Conservation (phyloP, 2,888 invertebrate genomes). For the Drosophila barbarae region DNA sequence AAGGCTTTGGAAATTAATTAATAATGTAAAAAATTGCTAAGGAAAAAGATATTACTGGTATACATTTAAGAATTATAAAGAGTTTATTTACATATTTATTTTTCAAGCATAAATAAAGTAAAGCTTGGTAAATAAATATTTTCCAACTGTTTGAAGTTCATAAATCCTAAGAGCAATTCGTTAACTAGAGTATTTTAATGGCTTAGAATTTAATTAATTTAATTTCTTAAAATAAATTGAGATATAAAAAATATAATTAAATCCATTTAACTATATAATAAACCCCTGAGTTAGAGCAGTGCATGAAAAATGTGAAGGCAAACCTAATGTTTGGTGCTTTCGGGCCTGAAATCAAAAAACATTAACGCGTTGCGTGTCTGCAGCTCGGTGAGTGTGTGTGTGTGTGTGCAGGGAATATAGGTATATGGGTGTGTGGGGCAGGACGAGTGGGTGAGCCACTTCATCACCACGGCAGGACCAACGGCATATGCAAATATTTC, state of each 20-base stretch:
- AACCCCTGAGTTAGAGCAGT: conserved; percentile 1
- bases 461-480: conserved; percentile 46
- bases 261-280: no score
- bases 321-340: conserved; percentile 45
- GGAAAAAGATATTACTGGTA: fast-evolving
- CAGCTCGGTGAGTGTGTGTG: conserved; percentile 36
- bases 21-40: background rate
- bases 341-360: conserved; percentile 69
- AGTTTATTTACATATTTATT: background rate
- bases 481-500: conserved; percentile 65
- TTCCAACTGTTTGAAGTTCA: background rate
- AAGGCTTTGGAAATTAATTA: background rate
- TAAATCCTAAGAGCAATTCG: background rate
- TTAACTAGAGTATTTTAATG: no score
- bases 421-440: conserved; percentile 7
- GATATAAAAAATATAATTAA: background rate
- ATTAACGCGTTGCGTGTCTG: conserved; percentile 70
- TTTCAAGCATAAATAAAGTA: background rate
- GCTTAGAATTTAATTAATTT: no score
- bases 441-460: conserved; percentile 45
- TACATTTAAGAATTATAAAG: no score
- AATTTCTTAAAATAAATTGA: background rate
- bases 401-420: conserved; percentile 23
- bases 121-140: background rate
- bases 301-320: conserved; percentile 17